Percentiles rank a stretch among this genome's conserved stretches.
phyloP scores from a whole-genome alignment of 2,888 invertebrate species.

The Eristalis pertinax region DNA sequence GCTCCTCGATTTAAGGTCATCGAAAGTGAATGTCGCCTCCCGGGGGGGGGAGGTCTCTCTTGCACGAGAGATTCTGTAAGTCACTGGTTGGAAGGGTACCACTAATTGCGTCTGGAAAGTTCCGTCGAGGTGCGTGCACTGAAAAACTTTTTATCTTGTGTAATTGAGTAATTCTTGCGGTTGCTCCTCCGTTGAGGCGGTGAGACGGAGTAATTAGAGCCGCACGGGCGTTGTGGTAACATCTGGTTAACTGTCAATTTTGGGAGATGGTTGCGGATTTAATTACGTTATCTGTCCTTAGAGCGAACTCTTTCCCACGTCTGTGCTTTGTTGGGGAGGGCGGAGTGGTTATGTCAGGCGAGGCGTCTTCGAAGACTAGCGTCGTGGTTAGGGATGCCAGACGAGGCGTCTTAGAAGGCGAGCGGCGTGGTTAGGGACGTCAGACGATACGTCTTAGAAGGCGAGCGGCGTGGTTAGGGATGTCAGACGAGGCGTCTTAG shows the following conservation, averaged over 20 bases:
- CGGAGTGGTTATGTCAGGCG: neutral
- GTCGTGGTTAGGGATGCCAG: too few relatives aligned
- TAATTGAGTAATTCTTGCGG: neutral
- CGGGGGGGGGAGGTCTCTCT: too few relatives aligned
- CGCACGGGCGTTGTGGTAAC: neutral
- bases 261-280: neutral
- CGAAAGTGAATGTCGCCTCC: neutral
- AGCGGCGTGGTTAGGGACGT: too few relatives aligned
- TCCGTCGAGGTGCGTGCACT: neutral
- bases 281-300: too few relatives aligned
- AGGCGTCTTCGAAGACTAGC: too few relatives aligned
- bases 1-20: neutral
- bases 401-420: too few relatives aligned
- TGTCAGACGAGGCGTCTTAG: too few relatives aligned
- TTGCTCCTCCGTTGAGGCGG: neutral
- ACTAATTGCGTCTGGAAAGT: conserved; percentile 32
- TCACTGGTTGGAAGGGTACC: neutral
- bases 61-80: too few relatives aligned
- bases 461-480: too few relatives aligned
- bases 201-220: neutral
- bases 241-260: neutral
- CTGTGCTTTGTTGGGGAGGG: too few relatives aligned
- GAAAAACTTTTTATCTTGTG: neutral
- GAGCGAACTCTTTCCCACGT: too few relatives aligned
- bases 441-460: too few relatives aligned